Conservation (phyloP, 1,140 invertebrate genomes). For the Bicyclus anynana region DNA sequence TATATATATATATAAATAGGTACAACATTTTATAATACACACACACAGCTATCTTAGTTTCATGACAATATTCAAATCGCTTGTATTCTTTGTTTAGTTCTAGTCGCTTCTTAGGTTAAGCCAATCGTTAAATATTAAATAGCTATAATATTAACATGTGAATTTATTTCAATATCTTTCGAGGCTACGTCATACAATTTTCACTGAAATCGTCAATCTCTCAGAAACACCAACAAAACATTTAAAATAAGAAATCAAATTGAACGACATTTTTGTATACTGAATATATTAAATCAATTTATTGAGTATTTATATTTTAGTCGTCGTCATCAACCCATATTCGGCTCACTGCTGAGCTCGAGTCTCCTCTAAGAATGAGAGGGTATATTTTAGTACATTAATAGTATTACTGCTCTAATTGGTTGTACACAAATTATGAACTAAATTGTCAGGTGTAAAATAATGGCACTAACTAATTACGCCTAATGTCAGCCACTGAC, state of each 20-base stretch:
- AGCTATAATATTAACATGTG: conserved; percentile 13
- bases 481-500: no score
- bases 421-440: no score
- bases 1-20: conserved; percentile 20
- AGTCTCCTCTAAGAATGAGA: no score
- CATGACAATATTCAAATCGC: conserved; percentile 56
- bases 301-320: no score
- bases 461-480: no score
- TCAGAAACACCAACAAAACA: not conserved
- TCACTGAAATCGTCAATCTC: not conserved
- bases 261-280: not conserved
- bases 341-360: no score
- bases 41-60: conserved; percentile 42
- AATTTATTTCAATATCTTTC: conserved; percentile 21
- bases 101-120: conserved; percentile 62
- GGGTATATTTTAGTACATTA: not conserved
- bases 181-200: conserved; percentile 21
- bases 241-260: no score
- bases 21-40: not conserved
- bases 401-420: no score
- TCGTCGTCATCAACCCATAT: no score
- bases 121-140: conserved; percentile 31
- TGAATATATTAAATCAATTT: no score
- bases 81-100: conserved; percentile 57
- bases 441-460: no score